These are phyloP conservation scores for Parasteatoda lunata DNA, from an alignment of 2,888 invertebrate species.

Conservation along the genomic window DNA sequence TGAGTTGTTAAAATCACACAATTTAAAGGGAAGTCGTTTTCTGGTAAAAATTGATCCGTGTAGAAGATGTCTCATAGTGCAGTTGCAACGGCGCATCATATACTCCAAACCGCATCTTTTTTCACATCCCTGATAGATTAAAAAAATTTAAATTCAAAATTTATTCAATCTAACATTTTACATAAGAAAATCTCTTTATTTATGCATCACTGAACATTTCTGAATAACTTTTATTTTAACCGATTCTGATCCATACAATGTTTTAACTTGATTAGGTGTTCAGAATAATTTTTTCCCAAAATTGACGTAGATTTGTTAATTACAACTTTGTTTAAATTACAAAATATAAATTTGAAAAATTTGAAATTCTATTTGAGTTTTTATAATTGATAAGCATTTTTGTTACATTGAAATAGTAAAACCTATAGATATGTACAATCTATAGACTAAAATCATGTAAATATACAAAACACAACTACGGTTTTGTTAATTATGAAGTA, in stretches of 20 bases:
- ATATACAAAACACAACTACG: no score
- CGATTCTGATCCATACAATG: not conserved
- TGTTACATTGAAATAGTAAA: no score
- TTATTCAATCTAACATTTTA: not conserved
- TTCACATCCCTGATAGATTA: conserved; percentile 41
- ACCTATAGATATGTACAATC: no score
- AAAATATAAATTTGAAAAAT: no score
- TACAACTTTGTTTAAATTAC: no score
- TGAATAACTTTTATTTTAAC: not conserved
- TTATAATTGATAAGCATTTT: no score
- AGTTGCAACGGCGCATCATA: conserved; percentile 29
- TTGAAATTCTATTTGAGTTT: no score
- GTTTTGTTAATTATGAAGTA: no score
- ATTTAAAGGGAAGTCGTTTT: not conserved
- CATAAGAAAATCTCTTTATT: not conserved
- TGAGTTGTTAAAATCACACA: conserved; percentile 33
- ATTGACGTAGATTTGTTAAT: not conserved
- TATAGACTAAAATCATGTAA: no score
- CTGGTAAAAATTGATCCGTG: conserved; percentile 22
- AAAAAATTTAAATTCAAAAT: not conserved
- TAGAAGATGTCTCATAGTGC: conserved; percentile 41
- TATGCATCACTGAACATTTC: not conserved
- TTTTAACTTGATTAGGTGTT: not conserved
- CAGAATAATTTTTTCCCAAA: not conserved
- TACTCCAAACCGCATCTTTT: conserved; percentile 25